phyloP scores from a whole-genome alignment of 2,113 vertebrate genomes.

The Microcebus ravelobensis region DNA sequence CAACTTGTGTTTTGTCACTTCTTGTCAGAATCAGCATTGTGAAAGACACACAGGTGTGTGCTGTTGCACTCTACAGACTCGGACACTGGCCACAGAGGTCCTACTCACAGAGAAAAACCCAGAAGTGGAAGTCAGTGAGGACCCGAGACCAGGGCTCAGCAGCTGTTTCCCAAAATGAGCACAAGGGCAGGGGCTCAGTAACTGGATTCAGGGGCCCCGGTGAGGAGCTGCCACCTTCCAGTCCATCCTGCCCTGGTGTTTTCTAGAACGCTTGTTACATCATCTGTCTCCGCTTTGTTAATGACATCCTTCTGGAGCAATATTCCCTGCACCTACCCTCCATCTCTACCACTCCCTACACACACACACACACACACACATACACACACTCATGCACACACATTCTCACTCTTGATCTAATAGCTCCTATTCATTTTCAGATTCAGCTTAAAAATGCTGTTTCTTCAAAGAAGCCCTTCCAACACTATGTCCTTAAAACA shows the following conservation, averaged over 20 bases:
- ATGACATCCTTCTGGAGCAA: not conserved
- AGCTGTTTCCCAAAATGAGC: not conserved
- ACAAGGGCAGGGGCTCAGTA: not conserved
- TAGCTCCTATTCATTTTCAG: not conserved
- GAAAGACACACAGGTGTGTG: not conserved
- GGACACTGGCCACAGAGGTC: not conserved
- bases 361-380: not conserved
- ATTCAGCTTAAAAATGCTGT: not conserved
- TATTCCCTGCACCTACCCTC: not conserved
- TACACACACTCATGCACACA: not conserved
- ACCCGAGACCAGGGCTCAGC: not conserved
- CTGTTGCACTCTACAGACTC: not conserved
- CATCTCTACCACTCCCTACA: not conserved
- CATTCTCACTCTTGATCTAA: not conserved
- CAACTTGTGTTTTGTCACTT: not conserved
- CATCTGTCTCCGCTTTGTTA: not conserved
- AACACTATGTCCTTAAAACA: not conserved
- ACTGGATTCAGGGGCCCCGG: not conserved
- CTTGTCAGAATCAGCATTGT: not conserved
- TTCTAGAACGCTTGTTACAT: not conserved
- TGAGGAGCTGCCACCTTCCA: not conserved
- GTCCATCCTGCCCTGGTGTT: not conserved
- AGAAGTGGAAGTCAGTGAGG: not conserved
- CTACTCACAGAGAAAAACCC: slow-evolving; percentile 15
- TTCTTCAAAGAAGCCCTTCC: not conserved